phyloP scores from a whole-genome alignment of 2,888 invertebrate species.

The Troides helena region DNA sequence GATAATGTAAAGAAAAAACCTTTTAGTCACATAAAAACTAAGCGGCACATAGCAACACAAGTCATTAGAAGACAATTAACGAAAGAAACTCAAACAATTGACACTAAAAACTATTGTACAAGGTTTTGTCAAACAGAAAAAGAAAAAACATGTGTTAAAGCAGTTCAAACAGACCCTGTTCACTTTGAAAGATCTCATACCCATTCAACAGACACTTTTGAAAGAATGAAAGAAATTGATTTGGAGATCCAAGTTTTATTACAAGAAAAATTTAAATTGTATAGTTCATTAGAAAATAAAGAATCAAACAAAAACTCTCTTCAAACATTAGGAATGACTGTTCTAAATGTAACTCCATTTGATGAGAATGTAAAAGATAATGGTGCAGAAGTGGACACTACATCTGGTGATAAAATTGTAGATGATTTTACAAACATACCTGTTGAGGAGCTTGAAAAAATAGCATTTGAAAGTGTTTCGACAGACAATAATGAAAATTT shows the following conservation, averaged over 20 bases:
- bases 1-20: conserved; percentile 41
- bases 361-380: conserved; percentile 40
- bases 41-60: conserved; percentile 47
- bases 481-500: conserved; percentile 37
- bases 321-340: conserved; percentile 67
- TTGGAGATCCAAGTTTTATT: conserved; percentile 78
- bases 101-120: conserved; percentile 39
- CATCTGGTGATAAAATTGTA: conserved; percentile 57
- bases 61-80: conserved; percentile 45
- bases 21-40: conserved; percentile 39
- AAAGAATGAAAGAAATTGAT: conserved; percentile 82
- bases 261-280: conserved; percentile 80
- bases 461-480: conserved; percentile 58
- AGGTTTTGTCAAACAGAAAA: conserved; percentile 53
- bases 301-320: conserved; percentile 49
- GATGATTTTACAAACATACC: conserved; percentile 67
- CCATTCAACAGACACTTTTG: conserved; percentile 61
- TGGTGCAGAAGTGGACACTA: conserved; percentile 35
- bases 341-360: conserved; percentile 56
- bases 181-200: conserved; percentile 37
- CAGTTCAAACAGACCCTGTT: conserved; percentile 56
- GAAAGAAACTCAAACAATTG: conserved; percentile 56
- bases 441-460: conserved; percentile 66
- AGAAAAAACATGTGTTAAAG: conserved; percentile 41
- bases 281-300: conserved; percentile 72